Percentiles rank a stretch among this genome's conserved stretches.
Conservation (phyloP, 1,140 invertebrate species). For the Bombus sylvicola region DNA sequence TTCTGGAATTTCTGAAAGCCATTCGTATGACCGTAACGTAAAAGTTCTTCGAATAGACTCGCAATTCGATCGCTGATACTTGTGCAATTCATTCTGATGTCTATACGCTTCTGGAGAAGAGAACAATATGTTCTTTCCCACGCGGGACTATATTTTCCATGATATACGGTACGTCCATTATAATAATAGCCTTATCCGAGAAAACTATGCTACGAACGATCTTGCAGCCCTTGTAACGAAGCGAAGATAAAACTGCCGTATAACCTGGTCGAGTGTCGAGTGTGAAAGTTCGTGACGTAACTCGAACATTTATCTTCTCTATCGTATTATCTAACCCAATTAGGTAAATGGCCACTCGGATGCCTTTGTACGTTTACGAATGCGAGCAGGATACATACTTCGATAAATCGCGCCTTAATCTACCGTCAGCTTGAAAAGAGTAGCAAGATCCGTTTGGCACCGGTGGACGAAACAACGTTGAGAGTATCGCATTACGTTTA, state of each 20-base stretch:
- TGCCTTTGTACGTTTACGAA: background rate
- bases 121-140: constrained; percentile 12
- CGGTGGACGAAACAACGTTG: background rate
- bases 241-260: constrained; percentile 31
- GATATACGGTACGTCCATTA: constrained; percentile 34
- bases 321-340: constrained; percentile 46
- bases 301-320: constrained; percentile 31
- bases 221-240: constrained; percentile 13
- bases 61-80: constrained; percentile 29
- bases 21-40: too few relatives aligned
- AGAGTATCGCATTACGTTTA: constrained; percentile 46
- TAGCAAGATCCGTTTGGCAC: background rate
- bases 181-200: constrained; percentile 24
- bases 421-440: background rate
- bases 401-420: constrained; percentile 44
- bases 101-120: background rate
- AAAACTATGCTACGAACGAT: constrained; percentile 5
- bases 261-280: constrained; percentile 19
- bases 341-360: constrained; percentile 31
- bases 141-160: constrained; percentile 20
- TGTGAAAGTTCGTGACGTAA: constrained; percentile 29
- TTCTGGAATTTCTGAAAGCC: too few relatives aligned
- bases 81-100: constrained; percentile 7
- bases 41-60: too few relatives aligned
- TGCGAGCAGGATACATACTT: background rate